These are phyloP conservation scores for Thalassaphorura encarpata DNA, from an alignment of 1,140 invertebrate species.

Conservation along the genomic window DNA sequence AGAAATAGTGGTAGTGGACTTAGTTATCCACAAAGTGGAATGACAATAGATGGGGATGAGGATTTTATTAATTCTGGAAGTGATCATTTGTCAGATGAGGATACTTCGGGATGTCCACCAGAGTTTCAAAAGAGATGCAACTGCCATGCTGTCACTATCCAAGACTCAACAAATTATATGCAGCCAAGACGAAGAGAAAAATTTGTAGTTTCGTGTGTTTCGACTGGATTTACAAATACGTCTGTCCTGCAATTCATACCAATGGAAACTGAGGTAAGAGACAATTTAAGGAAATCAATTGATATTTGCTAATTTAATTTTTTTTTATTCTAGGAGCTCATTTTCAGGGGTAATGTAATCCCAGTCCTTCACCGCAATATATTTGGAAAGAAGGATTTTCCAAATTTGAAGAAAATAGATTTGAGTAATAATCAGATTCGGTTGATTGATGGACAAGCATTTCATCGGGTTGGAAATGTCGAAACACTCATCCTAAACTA, in stretches of 20 bases:
- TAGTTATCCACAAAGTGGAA: no score
- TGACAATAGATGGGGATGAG: no score
- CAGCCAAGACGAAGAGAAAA: constrained; percentile 33
- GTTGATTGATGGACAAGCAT: constrained; percentile 63
- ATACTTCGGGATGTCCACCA: no score
- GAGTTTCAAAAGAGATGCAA: no score
- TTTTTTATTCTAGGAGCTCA: constrained; percentile 46
- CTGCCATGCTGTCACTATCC: no score
- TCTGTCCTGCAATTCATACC: constrained; percentile 52
- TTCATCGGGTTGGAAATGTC: constrained; percentile 61
- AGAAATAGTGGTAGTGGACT: no score
- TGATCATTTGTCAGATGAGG: no score
- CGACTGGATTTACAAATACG: constrained; percentile 49
- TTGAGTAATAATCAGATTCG: constrained; percentile 66
- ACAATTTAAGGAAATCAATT: constrained; percentile 2
- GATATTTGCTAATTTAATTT: constrained; percentile 6
- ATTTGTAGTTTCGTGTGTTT: constrained; percentile 63
- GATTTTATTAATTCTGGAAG: no score
- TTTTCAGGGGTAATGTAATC: constrained; percentile 62
- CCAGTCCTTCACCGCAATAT: constrained; percentile 56
- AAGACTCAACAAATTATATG: no score
- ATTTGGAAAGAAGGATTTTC: constrained; percentile 52
- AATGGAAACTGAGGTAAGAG: constrained; percentile 47
- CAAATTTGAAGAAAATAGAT: constrained; percentile 54
- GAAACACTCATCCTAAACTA: constrained; percentile 62